phyloP scores from a whole-genome alignment of 2,888 invertebrate species.

The Leptarthrus brevirostris region DNA sequence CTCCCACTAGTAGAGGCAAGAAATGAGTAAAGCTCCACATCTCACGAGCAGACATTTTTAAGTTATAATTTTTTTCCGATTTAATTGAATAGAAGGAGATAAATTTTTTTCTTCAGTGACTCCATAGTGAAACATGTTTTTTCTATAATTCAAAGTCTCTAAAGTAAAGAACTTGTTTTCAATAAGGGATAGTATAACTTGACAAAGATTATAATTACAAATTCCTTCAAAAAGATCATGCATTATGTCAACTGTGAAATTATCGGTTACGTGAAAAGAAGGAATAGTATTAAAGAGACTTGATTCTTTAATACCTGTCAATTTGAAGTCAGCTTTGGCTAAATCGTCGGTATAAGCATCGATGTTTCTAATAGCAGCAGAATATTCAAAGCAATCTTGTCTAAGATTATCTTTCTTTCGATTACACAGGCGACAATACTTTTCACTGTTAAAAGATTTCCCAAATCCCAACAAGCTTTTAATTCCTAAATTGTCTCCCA shows the following conservation, averaged over 20 bases:
- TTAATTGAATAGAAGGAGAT: not conserved
- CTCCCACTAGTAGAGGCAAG: constrained; percentile 14
- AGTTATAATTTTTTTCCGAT: constrained; percentile 13
- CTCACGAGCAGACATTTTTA: constrained; percentile 35
- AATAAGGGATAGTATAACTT: constrained; percentile 39
- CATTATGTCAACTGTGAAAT: constrained; percentile 45
- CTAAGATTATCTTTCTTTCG: no score
- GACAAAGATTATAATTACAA: constrained; percentile 30
- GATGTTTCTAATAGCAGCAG: not conserved
- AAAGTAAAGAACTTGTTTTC: constrained; percentile 23
- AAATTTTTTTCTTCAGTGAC: not conserved
- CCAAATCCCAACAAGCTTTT: not conserved
- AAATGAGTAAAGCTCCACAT: constrained; percentile 23
- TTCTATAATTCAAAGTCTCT: constrained; percentile 31
- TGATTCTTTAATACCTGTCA: constrained; percentile 19
- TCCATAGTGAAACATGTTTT: constrained; percentile 41
- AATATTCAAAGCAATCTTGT: not conserved
- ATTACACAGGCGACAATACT: no score
- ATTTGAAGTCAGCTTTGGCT: constrained; percentile 18
- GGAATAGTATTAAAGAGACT: constrained; percentile 41
- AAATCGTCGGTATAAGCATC: constrained; percentile 18
- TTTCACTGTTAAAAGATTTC: no score
- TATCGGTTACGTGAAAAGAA: constrained; percentile 43
- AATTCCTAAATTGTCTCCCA: not conserved
- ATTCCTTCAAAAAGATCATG: constrained; percentile 50